Evolutionary conservation across 2,888 invertebrate genomes (phyloP).

Genomic region (Chouioia cunea): DNA sequence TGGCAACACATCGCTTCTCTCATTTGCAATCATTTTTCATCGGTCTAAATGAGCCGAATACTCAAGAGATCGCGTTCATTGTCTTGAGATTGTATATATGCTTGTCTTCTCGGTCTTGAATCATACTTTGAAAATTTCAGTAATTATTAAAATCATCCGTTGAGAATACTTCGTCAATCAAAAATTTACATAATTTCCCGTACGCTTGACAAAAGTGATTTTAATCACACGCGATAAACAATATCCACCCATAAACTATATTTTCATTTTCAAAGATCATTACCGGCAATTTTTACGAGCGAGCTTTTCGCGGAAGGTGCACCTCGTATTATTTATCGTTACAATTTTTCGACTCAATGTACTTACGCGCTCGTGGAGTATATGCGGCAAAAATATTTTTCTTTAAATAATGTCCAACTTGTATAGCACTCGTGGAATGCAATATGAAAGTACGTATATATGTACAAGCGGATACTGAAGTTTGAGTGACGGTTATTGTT

Average conservation of each 20-base stretch:
- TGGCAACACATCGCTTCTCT: slow-evolving; percentile 20
- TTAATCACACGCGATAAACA: slow-evolving; percentile 29
- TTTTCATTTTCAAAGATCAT: slow-evolving; percentile 27
- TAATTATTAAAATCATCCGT: slow-evolving; percentile 12
- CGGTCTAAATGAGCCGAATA: slow-evolving; percentile 20
- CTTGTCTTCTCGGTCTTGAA: neutral
- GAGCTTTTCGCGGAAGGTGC: slow-evolving; percentile 1
- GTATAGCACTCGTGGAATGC: too few relatives aligned
- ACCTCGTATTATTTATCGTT: neutral
- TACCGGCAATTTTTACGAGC: slow-evolving; percentile 24
- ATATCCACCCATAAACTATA: slow-evolving; percentile 8
- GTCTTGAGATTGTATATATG: neutral
- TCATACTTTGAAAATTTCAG: too few relatives aligned
- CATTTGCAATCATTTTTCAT: slow-evolving; percentile 39
- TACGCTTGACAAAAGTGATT: slow-evolving; percentile 16
- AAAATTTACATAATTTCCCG: neutral
- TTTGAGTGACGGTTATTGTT: too few relatives aligned
- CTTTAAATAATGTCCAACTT: too few relatives aligned
- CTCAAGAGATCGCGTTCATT: slow-evolving; percentile 1
- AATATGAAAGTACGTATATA: too few relatives aligned
- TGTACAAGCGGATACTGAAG: too few relatives aligned
- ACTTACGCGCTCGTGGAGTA: too few relatives aligned
- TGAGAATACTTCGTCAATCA: neutral
- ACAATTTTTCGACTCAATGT: too few relatives aligned
- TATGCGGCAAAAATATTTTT: too few relatives aligned